A percentile compares a stretch with the other conserved stretches of the same genome.
Conservation (phyloP, 1,140 invertebrate genomes). For the Notospermus geniculatus region DNA sequence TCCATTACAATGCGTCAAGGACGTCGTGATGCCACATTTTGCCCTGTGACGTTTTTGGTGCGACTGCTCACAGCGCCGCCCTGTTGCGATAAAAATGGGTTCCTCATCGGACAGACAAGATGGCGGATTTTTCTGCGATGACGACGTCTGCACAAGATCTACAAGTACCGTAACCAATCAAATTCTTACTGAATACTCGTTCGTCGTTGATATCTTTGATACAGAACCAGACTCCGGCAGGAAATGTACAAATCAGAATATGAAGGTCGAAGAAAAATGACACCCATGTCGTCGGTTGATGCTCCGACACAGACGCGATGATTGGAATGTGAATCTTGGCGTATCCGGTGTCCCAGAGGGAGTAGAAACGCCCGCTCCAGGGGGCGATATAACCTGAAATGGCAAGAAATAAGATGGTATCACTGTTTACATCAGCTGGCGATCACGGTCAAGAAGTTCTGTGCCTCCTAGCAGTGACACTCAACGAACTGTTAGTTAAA, state of each 20-base stretch:
- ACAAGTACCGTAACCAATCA: no score
- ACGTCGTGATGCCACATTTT: no score
- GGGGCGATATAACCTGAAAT: constrained; percentile 74
- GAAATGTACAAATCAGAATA: constrained; percentile 92
- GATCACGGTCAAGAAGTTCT: not conserved
- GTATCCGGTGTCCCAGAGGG: constrained; percentile 98
- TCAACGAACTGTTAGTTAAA: no score
- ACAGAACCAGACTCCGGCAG: constrained; percentile 97
- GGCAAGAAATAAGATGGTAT: no score
- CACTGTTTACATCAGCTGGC: not conserved
- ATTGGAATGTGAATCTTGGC: constrained; percentile 99
- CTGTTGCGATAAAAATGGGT: no score
- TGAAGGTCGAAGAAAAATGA: constrained; percentile 99
- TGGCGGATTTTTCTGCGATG: no score
- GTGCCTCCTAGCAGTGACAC: not conserved
- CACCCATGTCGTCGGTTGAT: constrained; percentile 98
- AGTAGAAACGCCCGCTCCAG: constrained; percentile 99
- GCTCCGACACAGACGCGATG: constrained; percentile 98
- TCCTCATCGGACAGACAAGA: no score
- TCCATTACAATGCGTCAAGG: no score
- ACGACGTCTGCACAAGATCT: no score
- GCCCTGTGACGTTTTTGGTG: no score
- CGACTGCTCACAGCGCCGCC: no score
- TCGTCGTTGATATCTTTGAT: constrained; percentile 98
- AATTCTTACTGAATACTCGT: constrained; percentile 87